Conservation (phyloP, 2,113 vertebrate species). For the Macquaria ambigua region DNA sequence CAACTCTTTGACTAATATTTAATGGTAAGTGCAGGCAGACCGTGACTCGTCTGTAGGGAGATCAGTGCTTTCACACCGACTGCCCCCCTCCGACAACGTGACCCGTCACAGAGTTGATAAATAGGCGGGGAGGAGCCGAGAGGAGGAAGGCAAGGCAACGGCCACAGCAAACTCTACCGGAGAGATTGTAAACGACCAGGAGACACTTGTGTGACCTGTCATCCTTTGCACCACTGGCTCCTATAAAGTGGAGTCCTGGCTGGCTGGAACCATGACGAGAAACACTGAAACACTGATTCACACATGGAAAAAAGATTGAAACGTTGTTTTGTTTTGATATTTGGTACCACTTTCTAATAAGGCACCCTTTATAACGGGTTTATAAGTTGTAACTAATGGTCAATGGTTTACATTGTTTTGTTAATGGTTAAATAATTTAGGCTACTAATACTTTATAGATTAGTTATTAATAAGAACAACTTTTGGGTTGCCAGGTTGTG, state of each 20-base stretch:
- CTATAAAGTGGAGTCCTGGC: neutral
- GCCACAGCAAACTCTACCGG: slow-evolving; percentile 74
- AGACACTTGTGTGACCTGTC: slow-evolving; percentile 12
- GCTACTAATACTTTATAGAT: neutral
- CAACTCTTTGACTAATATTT: slow-evolving; percentile 58
- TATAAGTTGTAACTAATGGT: neutral
- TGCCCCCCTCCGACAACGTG: slow-evolving; percentile 79
- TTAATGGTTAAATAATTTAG: neutral
- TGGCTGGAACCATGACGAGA: neutral
- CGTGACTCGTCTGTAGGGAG: slow-evolving; percentile 75
- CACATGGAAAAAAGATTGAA: too few relatives aligned
- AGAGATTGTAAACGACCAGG: slow-evolving; percentile 46
- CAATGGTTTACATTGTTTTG: neutral
- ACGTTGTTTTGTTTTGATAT: neutral
- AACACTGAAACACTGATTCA: neutral
- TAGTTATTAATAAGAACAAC: neutral
- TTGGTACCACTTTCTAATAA: neutral
- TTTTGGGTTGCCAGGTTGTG: neutral
- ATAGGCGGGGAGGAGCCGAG: slow-evolving; percentile 70
- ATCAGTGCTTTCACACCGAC: slow-evolving; percentile 71
- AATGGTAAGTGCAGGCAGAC: slow-evolving; percentile 48
- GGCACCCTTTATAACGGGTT: neutral
- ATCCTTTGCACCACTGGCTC: slow-evolving; percentile 5
- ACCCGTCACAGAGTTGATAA: slow-evolving; percentile 74
- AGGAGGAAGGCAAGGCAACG: slow-evolving; percentile 44